Conservation (phyloP, 2,888 invertebrate genomes). For the Neoscelio sp. region DNA sequence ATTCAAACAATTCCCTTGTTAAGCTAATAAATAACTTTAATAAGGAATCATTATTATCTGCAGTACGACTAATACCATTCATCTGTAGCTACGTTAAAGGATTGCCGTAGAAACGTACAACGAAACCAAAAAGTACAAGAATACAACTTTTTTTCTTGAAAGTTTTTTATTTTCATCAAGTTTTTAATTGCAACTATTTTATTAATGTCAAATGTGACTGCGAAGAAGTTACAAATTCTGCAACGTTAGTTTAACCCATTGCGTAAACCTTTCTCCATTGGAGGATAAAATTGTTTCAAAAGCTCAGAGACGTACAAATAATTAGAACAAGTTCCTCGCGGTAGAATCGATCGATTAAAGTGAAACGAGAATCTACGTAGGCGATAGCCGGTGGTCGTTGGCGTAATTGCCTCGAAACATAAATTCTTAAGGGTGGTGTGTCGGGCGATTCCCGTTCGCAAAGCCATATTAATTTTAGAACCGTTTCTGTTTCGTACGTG, state of each 20-base stretch:
- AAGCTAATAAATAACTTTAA: too few species aligned
- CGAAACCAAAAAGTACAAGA: too few species aligned
- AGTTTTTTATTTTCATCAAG: too few species aligned
- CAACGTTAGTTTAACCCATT: constrained; percentile 17
- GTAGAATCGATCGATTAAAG: constrained; percentile 64
- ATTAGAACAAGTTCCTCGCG: constrained; percentile 55
- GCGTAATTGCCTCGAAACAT: constrained; percentile 67
- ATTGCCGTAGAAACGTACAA: too few species aligned
- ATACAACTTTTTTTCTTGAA: too few species aligned
- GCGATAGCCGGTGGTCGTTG: constrained; percentile 60
- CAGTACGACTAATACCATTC: too few species aligned
- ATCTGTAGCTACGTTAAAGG: too few species aligned
- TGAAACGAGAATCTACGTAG: constrained; percentile 64
- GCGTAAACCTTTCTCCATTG: constrained; percentile 11
- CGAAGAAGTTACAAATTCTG: constrained; percentile 19
- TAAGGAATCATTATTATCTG: constrained; percentile 20
- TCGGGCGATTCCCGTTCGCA: constrained; percentile 61
- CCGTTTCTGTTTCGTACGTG: constrained; percentile 55
- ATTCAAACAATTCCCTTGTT: constrained; percentile 14
- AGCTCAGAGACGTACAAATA: constrained; percentile 46
- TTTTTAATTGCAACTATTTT: too few species aligned
- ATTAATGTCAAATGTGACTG: constrained; percentile 1
- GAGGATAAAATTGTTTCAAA: constrained; percentile 41
- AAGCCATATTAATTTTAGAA: constrained; percentile 67
- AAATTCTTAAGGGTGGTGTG: constrained; percentile 67